These are phyloP conservation scores for Latrodectus geometricus DNA, from an alignment of 1,140 invertebrate species.

Conservation along the genomic window DNA sequence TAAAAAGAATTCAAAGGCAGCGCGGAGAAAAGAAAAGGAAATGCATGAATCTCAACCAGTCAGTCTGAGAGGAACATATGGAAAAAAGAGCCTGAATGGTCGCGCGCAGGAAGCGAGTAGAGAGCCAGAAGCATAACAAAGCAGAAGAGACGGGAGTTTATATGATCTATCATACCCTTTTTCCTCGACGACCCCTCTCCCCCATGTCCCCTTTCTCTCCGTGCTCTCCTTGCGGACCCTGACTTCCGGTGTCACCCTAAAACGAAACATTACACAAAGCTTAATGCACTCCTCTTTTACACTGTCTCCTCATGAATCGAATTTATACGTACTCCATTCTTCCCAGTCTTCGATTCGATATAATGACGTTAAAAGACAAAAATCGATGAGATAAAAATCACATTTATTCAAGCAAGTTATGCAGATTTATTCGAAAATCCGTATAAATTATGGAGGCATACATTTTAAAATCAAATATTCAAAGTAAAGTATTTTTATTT, in stretches of 20 bases:
- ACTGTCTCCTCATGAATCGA: too few species aligned
- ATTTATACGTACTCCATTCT: too few species aligned
- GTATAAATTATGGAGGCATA: too few species aligned
- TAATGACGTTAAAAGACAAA: too few species aligned
- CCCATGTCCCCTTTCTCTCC: conserved; percentile 63
- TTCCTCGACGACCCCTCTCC: conserved; percentile 61
- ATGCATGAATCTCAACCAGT: not conserved
- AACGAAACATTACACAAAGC: conserved; percentile 8
- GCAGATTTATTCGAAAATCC: too few species aligned
- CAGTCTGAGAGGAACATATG: not conserved
- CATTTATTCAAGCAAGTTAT: too few species aligned
- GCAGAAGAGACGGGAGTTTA: not conserved
- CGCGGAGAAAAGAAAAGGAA: too few species aligned
- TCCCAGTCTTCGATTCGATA: too few species aligned
- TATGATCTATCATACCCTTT: conserved; percentile 39
- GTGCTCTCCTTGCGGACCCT: conserved; percentile 58
- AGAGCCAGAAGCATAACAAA: conserved; percentile 5
- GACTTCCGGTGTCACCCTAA: conserved; percentile 64
- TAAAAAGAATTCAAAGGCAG: not conserved
- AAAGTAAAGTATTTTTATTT: too few species aligned
- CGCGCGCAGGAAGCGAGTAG: too few species aligned
- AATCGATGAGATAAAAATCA: too few species aligned
- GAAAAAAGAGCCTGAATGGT: not conserved
- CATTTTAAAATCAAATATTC: too few species aligned
- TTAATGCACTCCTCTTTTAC: not conserved